Percentiles rank a stretch among this genome's conserved stretches.
These are phyloP conservation scores for Eurytoma californica DNA, from an alignment of 2,888 invertebrate species.

Conservation along the genomic window DNA sequence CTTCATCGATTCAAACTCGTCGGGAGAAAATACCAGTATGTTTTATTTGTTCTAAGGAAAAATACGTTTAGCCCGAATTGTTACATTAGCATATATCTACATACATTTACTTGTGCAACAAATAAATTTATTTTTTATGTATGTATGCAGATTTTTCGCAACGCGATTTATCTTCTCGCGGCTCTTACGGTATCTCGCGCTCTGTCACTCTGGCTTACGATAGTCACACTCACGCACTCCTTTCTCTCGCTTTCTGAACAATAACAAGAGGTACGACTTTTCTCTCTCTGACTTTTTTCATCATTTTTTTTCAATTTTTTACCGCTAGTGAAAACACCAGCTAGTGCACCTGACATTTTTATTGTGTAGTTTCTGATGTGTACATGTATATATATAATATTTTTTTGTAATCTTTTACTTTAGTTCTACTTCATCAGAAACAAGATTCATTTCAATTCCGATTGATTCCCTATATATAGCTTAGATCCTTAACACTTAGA, in stretches of 20 bases:
- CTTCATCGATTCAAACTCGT: neutral
- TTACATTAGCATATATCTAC: conserved; percentile 48
- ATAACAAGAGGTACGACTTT: conserved; percentile 49
- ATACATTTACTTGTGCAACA: conserved; percentile 53
- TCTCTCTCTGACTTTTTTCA: conserved; percentile 27
- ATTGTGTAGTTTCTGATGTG: conserved; percentile 24
- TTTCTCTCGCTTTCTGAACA: conserved; percentile 24
- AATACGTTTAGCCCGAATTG: conserved; percentile 46
- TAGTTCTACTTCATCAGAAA: conserved; percentile 38
- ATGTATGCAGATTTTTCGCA: conserved; percentile 37
- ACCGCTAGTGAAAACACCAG: conserved; percentile 9
- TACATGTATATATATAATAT: conserved; percentile 8
- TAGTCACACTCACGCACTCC: conserved; percentile 12
- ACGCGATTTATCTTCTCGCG: conserved; percentile 37
- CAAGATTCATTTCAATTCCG: conserved; percentile 47
- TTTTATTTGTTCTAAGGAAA: conserved; percentile 34
- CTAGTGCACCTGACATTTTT: conserved; percentile 36
- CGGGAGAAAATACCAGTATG: conserved; percentile 46
- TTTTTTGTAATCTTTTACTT: neutral
- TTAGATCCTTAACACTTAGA: neutral
- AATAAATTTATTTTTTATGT: conserved; percentile 39
- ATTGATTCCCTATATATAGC: conserved; percentile 32
- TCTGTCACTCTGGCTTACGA: conserved; percentile 3
- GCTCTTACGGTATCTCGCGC: conserved; percentile 13
- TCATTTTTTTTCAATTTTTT: conserved; percentile 12